phyloP scores from a whole-genome alignment of 30 jellyfish, hydroid and myxozoan genomes.

The Hydra vulgaris region DNA sequence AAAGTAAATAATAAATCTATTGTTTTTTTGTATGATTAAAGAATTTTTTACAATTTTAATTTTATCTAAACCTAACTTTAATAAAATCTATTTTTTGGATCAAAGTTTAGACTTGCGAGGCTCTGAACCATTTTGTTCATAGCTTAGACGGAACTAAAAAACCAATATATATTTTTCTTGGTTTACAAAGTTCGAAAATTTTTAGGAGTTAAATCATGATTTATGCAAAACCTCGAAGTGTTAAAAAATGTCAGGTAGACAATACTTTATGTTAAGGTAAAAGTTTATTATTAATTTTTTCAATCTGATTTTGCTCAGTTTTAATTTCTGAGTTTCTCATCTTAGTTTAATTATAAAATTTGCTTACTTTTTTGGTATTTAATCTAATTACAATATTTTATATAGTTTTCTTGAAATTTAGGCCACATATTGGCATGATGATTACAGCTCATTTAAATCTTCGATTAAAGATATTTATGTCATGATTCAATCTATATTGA shows the following conservation, averaged over 20 bases:
- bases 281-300: too few relatives aligned
- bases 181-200: conserved; percentile 90
- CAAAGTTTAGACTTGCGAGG: conserved; percentile 79
- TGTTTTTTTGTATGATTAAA: too few relatives aligned
- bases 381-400: neutral
- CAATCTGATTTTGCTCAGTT: too few relatives aligned
- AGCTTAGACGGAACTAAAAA: conserved; percentile 42
- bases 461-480: conserved; percentile 90
- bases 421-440: conserved; percentile 99
- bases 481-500: conserved; percentile 79
- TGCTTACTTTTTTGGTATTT: too few relatives aligned
- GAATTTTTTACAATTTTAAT: too few relatives aligned
- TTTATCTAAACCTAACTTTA: too few relatives aligned
- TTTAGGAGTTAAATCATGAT: conserved; percentile 85
- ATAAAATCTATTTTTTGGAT: neutral
- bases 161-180: conserved; percentile 70
- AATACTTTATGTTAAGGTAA: conserved; percentile 88
- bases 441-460: conserved; percentile 69
- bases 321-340: too few relatives aligned
- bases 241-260: conserved; percentile 71
- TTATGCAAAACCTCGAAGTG: conserved; percentile 56
- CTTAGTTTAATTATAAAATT: too few relatives aligned
- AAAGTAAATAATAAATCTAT: too few relatives aligned
- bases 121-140: conserved; percentile 74
- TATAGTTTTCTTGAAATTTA: neutral